Conservation (phyloP, 2,113 vertebrate species). For the Cynopterus brachyotis region DNA sequence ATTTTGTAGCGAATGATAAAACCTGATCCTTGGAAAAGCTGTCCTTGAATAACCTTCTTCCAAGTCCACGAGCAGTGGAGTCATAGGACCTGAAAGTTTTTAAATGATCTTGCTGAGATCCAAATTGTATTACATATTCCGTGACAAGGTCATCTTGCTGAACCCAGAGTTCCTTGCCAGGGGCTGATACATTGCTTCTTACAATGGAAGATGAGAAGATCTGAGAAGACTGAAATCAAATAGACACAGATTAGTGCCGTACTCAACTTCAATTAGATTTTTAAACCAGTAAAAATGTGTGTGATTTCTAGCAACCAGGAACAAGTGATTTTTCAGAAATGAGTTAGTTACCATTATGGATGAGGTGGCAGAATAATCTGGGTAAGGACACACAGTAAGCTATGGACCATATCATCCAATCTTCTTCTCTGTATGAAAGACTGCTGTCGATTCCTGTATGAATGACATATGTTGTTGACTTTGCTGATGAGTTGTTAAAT, state of each 20-base stretch:
- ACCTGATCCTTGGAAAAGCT: not conserved
- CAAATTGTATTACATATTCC: conserved; percentile 29
- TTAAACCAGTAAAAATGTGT: not conserved
- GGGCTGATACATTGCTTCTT: not conserved
- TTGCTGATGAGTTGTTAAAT: not conserved
- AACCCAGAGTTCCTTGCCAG: conserved; percentile 29
- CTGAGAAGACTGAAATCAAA: conserved; percentile 24
- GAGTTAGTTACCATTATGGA: not conserved
- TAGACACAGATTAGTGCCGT: not conserved
- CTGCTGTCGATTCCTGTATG: not conserved
- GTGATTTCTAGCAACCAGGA: conserved; percentile 14
- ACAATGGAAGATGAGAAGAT: conserved; percentile 23
- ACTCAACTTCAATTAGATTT: not conserved
- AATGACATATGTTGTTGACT: not conserved
- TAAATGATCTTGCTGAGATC: conserved; percentile 28
- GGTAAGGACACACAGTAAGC: not conserved
- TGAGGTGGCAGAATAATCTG: not conserved
- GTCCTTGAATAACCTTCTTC: not conserved
- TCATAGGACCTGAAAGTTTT: not conserved
- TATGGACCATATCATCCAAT: not conserved
- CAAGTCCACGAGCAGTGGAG: not conserved
- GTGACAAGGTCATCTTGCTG: conserved; percentile 48
- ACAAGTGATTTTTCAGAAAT: conserved; percentile 19
- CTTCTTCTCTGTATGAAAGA: not conserved
- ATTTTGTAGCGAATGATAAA: not conserved